Percentiles rank a stretch among this genome's conserved stretches.
These are phyloP conservation scores for Vulpes lagopus DNA, from an alignment of 2,113 vertebrate genomes.

Conservation along the genomic window DNA sequence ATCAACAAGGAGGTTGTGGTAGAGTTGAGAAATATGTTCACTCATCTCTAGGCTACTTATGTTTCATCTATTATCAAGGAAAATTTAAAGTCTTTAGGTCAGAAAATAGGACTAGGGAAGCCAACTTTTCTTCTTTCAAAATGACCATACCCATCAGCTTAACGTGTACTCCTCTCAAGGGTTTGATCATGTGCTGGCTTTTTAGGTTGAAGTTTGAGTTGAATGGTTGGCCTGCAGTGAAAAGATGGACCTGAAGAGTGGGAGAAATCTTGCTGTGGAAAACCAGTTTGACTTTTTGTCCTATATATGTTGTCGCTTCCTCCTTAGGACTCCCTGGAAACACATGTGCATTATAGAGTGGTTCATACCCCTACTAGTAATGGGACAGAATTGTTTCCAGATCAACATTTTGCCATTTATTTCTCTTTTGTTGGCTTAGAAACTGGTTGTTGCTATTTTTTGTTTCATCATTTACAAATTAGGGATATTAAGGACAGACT, in stretches of 20 bases:
- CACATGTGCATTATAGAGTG: accelerated
- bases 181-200: neutral
- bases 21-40: neutral
- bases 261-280: neutral
- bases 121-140: slow-evolving; percentile 27
- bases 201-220: neutral
- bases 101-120: neutral
- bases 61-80: neutral
- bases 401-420: neutral
- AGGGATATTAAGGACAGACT: neutral
- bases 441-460: neutral
- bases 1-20: neutral
- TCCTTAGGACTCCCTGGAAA: neutral
- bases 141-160: neutral
- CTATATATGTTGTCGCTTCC: neutral
- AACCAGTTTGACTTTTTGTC: neutral
- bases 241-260: neutral
- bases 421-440: slow-evolving; percentile 26
- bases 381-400: neutral
- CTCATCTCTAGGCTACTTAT: neutral
- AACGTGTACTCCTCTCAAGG: neutral
- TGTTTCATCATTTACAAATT: slow-evolving; percentile 14
- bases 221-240: neutral
- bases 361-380: neutral
- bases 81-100: neutral